Conservation (phyloP, 2,113 vertebrate genomes). For the Salvelinus fontinalis region DNA sequence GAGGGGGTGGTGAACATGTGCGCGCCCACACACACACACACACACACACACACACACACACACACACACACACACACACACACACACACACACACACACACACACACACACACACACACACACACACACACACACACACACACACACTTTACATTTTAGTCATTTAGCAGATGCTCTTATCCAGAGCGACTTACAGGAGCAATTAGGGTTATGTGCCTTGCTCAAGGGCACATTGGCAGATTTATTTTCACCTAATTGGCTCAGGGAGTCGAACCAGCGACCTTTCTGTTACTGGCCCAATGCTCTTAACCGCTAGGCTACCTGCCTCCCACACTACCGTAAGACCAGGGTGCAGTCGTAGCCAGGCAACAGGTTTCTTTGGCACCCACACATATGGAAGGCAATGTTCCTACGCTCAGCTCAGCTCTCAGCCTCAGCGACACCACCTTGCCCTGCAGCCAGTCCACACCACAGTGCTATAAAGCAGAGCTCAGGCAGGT, state of each 20-base stretch:
- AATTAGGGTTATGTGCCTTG: too few relatives aligned
- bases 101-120: conserved; percentile 10
- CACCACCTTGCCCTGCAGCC: conserved; percentile 66
- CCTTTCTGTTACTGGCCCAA: too few relatives aligned
- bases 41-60: conserved; percentile 18
- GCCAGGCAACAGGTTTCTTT: conserved; percentile 77
- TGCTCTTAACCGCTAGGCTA: too few relatives aligned
- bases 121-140: conserved; percentile 18
- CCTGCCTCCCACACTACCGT: conserved; percentile 45
- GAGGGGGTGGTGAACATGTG: conserved; percentile 56
- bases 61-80: conserved; percentile 10
- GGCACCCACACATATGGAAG: conserved; percentile 69
- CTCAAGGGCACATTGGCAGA: too few relatives aligned
- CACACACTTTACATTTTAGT: too few relatives aligned
- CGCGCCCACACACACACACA: conserved; percentile 15
- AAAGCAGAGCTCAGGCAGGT: neutral
- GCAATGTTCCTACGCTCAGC: conserved; percentile 58
- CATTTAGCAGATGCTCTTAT: too few relatives aligned
- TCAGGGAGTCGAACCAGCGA: too few relatives aligned
- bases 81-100: conserved; percentile 10
- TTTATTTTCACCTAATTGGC: too few relatives aligned
- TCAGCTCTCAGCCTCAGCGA: conserved; percentile 34
- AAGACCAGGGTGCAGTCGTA: conserved; percentile 73
- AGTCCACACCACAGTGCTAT: conserved; percentile 49
- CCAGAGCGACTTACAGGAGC: too few relatives aligned